Evolutionary conservation across 2,797 vertebrate species (phyloP).

Genomic region (Artibeus lituratus): DNA sequence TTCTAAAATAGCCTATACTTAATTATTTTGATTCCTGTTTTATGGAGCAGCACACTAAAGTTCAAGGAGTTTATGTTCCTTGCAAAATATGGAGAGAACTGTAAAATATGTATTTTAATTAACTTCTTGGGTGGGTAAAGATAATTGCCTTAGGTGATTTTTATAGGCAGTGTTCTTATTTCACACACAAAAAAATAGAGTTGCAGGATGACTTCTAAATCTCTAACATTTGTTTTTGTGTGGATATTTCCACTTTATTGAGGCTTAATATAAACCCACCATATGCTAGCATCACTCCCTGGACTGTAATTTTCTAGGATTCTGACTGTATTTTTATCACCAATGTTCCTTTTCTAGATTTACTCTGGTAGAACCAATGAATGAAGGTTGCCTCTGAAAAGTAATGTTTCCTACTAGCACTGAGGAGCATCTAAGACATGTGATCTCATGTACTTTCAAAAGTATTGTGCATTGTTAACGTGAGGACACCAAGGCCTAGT

Average conservation of each 20-base stretch:
- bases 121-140: neutral
- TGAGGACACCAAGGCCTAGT: neutral
- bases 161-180: neutral
- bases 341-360: neutral
- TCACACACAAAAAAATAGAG: neutral
- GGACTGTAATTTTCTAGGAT: neutral
- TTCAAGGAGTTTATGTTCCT: slow-evolving; percentile 2
- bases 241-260: neutral
- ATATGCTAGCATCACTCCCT: neutral
- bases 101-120: neutral
- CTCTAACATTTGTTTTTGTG: neutral
- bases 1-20: neutral
- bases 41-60: neutral
- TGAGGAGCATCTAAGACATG: neutral
- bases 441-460: neutral
- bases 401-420: neutral
- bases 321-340: neutral
- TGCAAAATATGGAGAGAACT: neutral
- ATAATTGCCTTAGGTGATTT: neutral
- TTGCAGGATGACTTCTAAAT: neutral
- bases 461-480: neutral
- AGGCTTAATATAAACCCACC: neutral
- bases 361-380: neutral
- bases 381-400: slow-evolving; percentile 7
- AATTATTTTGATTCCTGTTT: neutral